Percentiles rank a stretch among this genome's conserved stretches.
Conservation (phyloP, 92 coral and sea anemone genomes). For the Micromussa lordhowensis region DNA sequence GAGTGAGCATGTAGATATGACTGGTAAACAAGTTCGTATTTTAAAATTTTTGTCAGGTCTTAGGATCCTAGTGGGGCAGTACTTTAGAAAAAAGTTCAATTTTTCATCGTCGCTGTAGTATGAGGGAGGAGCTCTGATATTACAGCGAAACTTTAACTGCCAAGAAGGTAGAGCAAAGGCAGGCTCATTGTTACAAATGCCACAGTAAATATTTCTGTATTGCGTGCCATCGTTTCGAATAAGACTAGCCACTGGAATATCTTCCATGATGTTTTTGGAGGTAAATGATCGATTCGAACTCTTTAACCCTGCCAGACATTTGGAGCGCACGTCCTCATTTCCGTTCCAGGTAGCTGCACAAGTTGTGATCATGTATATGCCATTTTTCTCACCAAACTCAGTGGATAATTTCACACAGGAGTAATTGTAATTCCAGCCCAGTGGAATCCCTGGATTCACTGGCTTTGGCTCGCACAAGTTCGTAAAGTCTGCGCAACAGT, state of each 20-base stretch:
- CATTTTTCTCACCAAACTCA: background rate
- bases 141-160: slow-evolving; percentile 67
- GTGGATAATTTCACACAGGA: slow-evolving; percentile 44
- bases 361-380: slow-evolving; percentile 68
- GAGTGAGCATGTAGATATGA: slow-evolving; percentile 60
- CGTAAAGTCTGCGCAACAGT: slow-evolving; percentile 78
- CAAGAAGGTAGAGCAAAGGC: background rate
- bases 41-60: background rate
- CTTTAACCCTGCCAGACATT: slow-evolving; percentile 39
- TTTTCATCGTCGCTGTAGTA: slow-evolving; percentile 35
- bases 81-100: slow-evolving; percentile 67
- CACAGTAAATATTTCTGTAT: slow-evolving; percentile 77
- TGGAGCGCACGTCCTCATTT: slow-evolving; percentile 5
- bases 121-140: slow-evolving; percentile 67
- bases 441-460: background rate
- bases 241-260: slow-evolving; percentile 55
- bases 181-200: slow-evolving; percentile 39
- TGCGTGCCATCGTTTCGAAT: background rate
- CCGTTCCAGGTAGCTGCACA: slow-evolving; percentile 57
- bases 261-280: slow-evolving; percentile 51
- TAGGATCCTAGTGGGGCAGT: slow-evolving; percentile 60
- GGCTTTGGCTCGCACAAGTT: slow-evolving; percentile 34
- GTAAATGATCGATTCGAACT: slow-evolving; percentile 37
- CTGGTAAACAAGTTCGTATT: slow-evolving; percentile 71
- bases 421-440: background rate